Evolutionary conservation across 2,888 invertebrate genomes (phyloP).

Genomic region (Epistrophe grossulariae): DNA sequence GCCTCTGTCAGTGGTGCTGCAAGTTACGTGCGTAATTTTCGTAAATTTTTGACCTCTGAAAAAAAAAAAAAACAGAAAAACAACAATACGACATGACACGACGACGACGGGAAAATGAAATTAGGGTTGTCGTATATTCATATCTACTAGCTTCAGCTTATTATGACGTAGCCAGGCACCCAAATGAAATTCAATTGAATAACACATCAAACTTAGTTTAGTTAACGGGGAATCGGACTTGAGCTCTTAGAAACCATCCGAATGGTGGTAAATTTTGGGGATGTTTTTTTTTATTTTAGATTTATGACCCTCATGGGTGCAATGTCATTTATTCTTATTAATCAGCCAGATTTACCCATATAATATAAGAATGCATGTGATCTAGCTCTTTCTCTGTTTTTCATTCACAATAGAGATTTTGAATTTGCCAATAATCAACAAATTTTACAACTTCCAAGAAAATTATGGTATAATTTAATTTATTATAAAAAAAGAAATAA

Average conservation of each 20-base stretch:
- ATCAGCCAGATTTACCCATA: conserved; percentile 47
- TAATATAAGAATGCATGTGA: conserved; percentile 27
- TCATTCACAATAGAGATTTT: conserved; percentile 5
- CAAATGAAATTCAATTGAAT: conserved; percentile 73
- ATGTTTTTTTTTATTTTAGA: conserved; percentile 56
- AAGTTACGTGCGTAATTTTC: conserved; percentile 65
- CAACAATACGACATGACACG: conserved; percentile 14
- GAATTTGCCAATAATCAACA: conserved; percentile 51
- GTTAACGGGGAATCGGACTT: conserved; percentile 52
- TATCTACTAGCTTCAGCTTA: conserved; percentile 31
- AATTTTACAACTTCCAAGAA: conserved; percentile 50
- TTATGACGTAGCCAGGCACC: conserved; percentile 60
- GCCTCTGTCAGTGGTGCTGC: conserved; percentile 36
- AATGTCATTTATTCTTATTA: conserved; percentile 71
- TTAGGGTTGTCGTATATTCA: conserved; percentile 68
- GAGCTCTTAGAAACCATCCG: conserved; percentile 41
- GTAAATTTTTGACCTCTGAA: conserved; percentile 73
- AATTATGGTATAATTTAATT: conserved; percentile 55
- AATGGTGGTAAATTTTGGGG: conserved; percentile 51
- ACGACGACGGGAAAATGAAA: conserved; percentile 65
- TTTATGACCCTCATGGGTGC: conserved; percentile 76
- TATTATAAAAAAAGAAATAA: conserved; percentile 36
- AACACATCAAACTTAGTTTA: conserved; percentile 57
- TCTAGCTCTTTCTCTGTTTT: conserved; percentile 2
- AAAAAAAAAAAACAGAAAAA: conserved; percentile 36